Percentiles rank a stretch among this genome's conserved stretches.
These are phyloP conservation scores for Pitangus sulphuratus DNA, from an alignment of 2,797 vertebrate genomes.

Conservation along the genomic window DNA sequence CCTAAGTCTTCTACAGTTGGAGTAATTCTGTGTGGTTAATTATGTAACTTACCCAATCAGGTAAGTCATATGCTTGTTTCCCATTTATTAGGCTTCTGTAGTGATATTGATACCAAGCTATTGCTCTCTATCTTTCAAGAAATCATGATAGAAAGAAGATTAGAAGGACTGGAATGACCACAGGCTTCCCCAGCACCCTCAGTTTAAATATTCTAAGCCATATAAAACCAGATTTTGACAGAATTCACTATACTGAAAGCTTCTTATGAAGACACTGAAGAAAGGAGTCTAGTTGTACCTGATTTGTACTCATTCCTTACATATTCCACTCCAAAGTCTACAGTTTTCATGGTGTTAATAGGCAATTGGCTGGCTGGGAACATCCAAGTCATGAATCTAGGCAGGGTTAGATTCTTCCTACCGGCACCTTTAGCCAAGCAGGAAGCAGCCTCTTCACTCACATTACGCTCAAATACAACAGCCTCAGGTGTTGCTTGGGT, in stretches of 20 bases:
- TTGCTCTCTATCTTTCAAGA: background rate
- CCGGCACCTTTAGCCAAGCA: background rate
- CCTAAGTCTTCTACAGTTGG: background rate
- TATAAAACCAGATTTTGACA: background rate
- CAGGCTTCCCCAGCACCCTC: background rate
- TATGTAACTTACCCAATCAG: background rate
- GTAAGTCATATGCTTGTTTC: background rate
- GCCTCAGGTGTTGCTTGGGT: background rate
- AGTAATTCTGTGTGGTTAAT: background rate
- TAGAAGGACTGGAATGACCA: background rate
- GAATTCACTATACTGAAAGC: background rate
- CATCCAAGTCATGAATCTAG: background rate
- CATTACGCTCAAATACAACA: background rate
- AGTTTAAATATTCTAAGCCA: background rate
- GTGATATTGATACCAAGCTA: background rate
- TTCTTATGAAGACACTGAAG: background rate
- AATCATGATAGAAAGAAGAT: background rate
- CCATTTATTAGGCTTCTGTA: background rate
- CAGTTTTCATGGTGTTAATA: background rate
- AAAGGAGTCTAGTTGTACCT: background rate
- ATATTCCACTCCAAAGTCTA: background rate
- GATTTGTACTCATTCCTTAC: background rate
- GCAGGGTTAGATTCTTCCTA: background rate
- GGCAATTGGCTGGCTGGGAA: background rate
- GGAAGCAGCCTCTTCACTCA: rapidly evolving